phyloP scores from a whole-genome alignment of 2,888 invertebrate genomes.

The Drosophila mulleri region DNA sequence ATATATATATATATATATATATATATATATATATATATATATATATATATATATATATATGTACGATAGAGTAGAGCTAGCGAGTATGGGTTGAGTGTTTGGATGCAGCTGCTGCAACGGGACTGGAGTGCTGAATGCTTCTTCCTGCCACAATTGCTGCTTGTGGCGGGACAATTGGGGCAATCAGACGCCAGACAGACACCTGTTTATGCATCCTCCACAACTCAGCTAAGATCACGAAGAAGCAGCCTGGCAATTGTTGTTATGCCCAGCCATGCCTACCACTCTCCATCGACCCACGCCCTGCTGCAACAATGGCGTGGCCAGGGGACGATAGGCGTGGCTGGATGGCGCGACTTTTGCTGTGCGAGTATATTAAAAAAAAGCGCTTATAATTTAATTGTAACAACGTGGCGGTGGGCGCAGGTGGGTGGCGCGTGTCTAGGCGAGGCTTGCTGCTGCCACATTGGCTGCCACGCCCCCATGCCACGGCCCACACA shows the following conservation, averaged over 20 bases:
- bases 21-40: constrained; percentile 38
- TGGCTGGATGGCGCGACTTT: neutral
- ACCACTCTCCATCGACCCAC: neutral
- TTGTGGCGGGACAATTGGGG: constrained; percentile 1
- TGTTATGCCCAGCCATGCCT: neutral
- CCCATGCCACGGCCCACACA: constrained; percentile 13
- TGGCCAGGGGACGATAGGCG: neutral
- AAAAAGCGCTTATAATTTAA: constrained; percentile 79
- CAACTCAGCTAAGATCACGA: neutral
- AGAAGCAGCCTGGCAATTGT: constrained; percentile 3
- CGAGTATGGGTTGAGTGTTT: constrained; percentile 11
- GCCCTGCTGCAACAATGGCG: constrained; percentile 53
- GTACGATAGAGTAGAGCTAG: constrained; percentile 24
- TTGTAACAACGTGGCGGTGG: constrained; percentile 47
- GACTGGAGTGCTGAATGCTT: neutral
- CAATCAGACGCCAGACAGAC: neutral
- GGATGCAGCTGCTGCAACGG: constrained; percentile 24
- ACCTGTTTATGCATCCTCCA: neutral
- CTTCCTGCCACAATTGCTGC: constrained; percentile 10
- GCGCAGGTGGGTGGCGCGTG: constrained; percentile 2
- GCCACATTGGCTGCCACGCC: constrained; percentile 1
- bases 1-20: neutral
- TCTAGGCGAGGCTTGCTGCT: constrained; percentile 29
- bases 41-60: constrained; percentile 40
- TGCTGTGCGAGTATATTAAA: constrained; percentile 65